Percentiles rank a stretch among this genome's conserved stretches.
Evolutionary conservation across 2,888 invertebrate species (phyloP).

Genomic region (Caenorhabditis zanzibari): DNA sequence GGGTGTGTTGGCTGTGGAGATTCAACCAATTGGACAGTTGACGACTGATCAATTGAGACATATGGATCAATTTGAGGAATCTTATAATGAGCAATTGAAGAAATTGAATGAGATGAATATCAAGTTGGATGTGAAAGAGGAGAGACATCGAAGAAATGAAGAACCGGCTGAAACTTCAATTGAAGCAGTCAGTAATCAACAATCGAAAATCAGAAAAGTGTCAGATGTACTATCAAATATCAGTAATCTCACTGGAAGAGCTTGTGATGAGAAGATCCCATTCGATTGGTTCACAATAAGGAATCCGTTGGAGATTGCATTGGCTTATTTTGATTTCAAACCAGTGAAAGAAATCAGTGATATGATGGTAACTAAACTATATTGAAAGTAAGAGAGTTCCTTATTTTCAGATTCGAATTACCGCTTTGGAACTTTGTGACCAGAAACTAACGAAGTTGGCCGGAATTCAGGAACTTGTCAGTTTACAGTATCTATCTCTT

Average conservation of each 20-base stretch:
- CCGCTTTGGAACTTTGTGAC: conserved; percentile 72
- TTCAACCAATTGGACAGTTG: conserved; percentile 66
- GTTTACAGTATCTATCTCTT: conserved; percentile 69
- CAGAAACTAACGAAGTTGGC: conserved; percentile 74
- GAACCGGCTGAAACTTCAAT: conserved; percentile 57
- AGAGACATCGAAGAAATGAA: conserved; percentile 39
- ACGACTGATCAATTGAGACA: conserved; percentile 67
- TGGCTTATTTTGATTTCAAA: conserved; percentile 69
- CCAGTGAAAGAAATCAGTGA: conserved; percentile 51
- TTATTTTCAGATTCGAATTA: conserved; percentile 28
- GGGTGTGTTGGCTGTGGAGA: conserved; percentile 73
- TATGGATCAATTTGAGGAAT: conserved; percentile 74
- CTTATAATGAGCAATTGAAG: conserved; percentile 73
- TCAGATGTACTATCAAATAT: conserved; percentile 49
- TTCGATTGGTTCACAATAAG: conserved; percentile 68
- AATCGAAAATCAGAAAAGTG: conserved; percentile 55
- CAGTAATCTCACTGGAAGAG: conserved; percentile 49
- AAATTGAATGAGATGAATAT: conserved; percentile 79
- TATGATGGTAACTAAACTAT: conserved; percentile 21
- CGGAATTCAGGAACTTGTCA: conserved; percentile 75
- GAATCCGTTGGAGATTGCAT: conserved; percentile 74
- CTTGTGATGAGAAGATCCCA: conserved; percentile 48
- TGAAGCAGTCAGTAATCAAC: conserved; percentile 46
- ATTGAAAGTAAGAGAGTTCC: neutral
- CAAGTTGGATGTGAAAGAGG: conserved; percentile 70